Base-by-base conservation (phyloP, 2,797 vertebrate genomes). In the Myotis daubentonii region DNA sequence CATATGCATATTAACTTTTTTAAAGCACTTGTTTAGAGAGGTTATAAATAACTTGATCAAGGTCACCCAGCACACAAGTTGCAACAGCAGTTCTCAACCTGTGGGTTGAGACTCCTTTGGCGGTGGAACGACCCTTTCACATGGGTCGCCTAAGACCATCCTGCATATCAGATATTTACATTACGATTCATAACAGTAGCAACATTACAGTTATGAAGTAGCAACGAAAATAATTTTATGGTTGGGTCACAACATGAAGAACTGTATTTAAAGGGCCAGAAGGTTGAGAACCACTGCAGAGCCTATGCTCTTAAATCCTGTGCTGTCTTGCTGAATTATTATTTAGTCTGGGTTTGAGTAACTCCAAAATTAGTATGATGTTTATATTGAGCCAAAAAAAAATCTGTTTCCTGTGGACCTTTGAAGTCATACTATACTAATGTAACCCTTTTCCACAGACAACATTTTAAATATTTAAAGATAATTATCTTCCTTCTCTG, bases 1-100 rank as follows among this genome's bases (percentile, higher is more conserved):
- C 19, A 60, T 57, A 87, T 81, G 65, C 68, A 71, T 30, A 17
- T 75, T 90, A 65, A 75, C 62, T 57, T 93, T 86, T 75, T 57
- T 57, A 68, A 41, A 62, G 55, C 36, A 88, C 20, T 84, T 30
- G 20, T 87, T 55, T 71, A 87, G 6, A 82, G 80, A 86, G 82
- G 33, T 93, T 91, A 79, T 68, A 78, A 72, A 36, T 81, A 85
- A 62, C 25, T 87, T 80, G 20, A 47, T 93, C n/a, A 71, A 38
- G n/a, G 33, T 36, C 11, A 41, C 15, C 62, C 12, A 36, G 23
- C 7, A 57, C 89, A 9, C 62, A 51, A n/a, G 2, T 57, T 60
- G n/a, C 68, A 84, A 44, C 44, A 44, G 2, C 44, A 9, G 44
- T 44, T 44, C 44, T 44, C 44, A 44, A 44, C 44, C 44, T 44